A percentile compares a stretch with the other conserved stretches of the same genome.
phyloP scores from a whole-genome alignment of 2,888 invertebrate genomes.

The Drosophila neonasuta region DNA sequence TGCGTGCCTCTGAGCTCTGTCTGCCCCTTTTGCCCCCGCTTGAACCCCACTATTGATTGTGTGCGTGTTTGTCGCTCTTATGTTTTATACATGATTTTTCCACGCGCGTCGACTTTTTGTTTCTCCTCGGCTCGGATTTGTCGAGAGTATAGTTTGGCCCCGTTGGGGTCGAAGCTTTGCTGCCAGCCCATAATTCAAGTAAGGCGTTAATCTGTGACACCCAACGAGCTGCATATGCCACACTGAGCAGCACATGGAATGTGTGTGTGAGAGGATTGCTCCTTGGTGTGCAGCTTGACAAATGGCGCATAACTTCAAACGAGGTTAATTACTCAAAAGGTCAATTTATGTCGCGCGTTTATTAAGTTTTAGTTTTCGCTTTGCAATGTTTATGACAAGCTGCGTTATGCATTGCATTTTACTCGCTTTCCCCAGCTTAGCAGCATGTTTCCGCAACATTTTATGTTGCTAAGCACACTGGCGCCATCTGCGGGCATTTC shows the following conservation, averaged over 20 bases:
- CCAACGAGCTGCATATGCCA: conserved; percentile 41
- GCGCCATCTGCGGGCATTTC: conserved; percentile 34
- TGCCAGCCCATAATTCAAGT: conserved; percentile 64
- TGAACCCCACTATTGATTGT: conserved; percentile 14
- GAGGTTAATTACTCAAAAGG: conserved; percentile 63
- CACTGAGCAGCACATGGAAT: not conserved
- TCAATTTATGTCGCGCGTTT: conserved; percentile 48
- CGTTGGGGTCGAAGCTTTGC: conserved; percentile 26
- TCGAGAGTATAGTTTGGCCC: conserved; percentile 43
- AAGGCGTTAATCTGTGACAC: conserved; percentile 72
- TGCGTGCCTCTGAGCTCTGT: conserved; percentile 45
- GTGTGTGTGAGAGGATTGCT: conserved; percentile 19
- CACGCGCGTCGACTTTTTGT: conserved; percentile 50
- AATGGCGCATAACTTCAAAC: conserved; percentile 56
- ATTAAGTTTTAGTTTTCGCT: conserved; percentile 33
- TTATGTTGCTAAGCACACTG: conserved; percentile 1
- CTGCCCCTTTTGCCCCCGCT: conserved; percentile 8
- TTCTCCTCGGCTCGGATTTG: conserved; percentile 45
- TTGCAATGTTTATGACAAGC: conserved; percentile 11
- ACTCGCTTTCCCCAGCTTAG: not conserved
- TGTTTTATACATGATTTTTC: conserved; percentile 73
- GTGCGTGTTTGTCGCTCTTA: conserved; percentile 62
- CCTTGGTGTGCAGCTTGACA: conserved; percentile 53
- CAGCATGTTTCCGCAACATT: conserved; percentile 43
- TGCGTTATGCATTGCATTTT: conserved; percentile 11